Evolutionary conservation across 1,140 invertebrate species (phyloP).

Genomic region (Drosophila willistoni): DNA sequence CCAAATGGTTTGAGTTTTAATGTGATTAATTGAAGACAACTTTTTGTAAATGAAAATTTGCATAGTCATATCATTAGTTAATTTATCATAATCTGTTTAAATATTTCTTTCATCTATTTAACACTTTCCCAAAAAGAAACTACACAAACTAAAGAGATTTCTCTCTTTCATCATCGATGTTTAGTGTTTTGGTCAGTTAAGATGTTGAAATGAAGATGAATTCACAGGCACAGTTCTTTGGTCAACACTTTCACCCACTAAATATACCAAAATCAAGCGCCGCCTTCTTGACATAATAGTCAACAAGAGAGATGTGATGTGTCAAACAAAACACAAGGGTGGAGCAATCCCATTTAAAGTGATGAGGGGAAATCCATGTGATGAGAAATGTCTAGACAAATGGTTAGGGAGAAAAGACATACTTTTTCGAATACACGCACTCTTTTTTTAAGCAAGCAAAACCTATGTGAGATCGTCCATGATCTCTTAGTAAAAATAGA

Average conservation of each 20-base stretch:
- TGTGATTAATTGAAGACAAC: constrained; percentile 2
- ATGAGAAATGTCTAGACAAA: no score
- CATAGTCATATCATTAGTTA: constrained; percentile 10
- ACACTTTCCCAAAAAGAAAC: constrained; percentile 19
- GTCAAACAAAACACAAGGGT: no score
- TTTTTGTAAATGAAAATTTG: neutral
- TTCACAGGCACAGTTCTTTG: neutral
- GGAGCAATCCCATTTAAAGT: no score
- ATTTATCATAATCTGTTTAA: constrained; percentile 5
- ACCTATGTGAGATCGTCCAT: no score
- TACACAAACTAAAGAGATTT: neutral
- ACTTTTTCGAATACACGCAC: no score
- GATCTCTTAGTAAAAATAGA: no score
- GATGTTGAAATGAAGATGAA: constrained; percentile 7
- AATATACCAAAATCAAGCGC: neutral
- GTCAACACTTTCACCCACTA: constrained; percentile 3
- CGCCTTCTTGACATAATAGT: constrained; percentile 51
- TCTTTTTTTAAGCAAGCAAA: no score
- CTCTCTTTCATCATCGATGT: neutral
- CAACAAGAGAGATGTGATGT: no score
- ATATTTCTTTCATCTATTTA: constrained; percentile 9
- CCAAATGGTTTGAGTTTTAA: constrained; percentile 2
- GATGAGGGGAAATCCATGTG: no score
- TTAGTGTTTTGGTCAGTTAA: neutral
- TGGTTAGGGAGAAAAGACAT: no score